Evolutionary conservation across 2,797 vertebrate genomes (phyloP).

Genomic region (Halcyon smyrnensis): DNA sequence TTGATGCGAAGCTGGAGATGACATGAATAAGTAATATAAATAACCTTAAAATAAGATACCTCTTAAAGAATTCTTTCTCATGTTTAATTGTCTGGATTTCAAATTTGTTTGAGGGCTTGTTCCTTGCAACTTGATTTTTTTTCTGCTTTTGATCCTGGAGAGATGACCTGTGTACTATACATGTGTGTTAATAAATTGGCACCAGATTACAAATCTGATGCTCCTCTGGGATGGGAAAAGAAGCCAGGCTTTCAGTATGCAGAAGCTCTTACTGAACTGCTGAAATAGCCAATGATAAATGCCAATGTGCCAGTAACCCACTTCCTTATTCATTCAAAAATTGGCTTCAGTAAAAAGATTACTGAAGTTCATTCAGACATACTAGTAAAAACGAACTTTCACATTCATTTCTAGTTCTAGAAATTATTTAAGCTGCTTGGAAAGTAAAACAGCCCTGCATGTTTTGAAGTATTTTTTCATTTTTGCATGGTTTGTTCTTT

Average conservation of each 20-base stretch:
- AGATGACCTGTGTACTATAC: background rate
- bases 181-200: background rate
- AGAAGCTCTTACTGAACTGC: background rate
- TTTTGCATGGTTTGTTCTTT: background rate
- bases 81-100: background rate
- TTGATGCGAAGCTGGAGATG: background rate
- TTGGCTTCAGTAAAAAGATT: background rate
- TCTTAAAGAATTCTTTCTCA: background rate
- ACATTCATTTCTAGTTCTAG: background rate
- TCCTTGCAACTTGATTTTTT: background rate
- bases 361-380: background rate
- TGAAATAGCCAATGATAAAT: background rate
- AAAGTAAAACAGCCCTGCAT: background rate
- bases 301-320: background rate
- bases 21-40: background rate
- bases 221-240: background rate
- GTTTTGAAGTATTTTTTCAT: background rate
- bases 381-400: background rate
- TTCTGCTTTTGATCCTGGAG: background rate
- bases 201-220: background rate
- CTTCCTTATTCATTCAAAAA: background rate
- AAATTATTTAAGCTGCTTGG: background rate
- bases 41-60: background rate
- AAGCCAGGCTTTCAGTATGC: background rate
- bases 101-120: background rate